Percentiles rank a stretch among this genome's conserved stretches.
These are phyloP conservation scores for Physocephala rufipes DNA, from an alignment of 2,888 invertebrate species.

Conservation along the genomic window DNA sequence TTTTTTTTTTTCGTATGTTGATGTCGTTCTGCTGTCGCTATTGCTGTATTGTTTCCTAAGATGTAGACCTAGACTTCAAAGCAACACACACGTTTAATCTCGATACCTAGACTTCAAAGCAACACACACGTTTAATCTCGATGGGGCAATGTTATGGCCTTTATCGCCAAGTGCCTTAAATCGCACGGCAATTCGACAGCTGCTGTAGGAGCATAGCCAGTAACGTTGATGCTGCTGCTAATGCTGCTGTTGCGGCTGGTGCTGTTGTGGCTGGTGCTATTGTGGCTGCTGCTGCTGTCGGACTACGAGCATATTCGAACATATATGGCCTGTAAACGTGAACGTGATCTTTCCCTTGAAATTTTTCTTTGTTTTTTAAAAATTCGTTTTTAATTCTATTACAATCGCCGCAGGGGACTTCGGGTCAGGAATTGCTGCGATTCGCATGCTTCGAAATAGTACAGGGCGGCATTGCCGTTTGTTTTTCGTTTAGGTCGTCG, in stretches of 20 bases:
- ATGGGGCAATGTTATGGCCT: neutral
- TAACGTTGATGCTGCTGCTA: conserved; percentile 5
- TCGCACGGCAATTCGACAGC: conserved; percentile 28
- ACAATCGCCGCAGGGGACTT: neutral
- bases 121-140: neutral
- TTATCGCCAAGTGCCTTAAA: conserved; percentile 27
- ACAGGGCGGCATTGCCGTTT: neutral
- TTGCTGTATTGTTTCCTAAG: neutral
- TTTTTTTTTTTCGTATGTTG: neutral
- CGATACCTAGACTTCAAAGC: conserved; percentile 2
- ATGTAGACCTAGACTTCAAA: conserved; percentile 13
- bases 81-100: neutral
- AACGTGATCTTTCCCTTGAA: conserved; percentile 4
- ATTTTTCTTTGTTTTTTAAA: conserved; percentile 4
- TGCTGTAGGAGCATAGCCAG: conserved; percentile 1
- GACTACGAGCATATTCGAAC: neutral
- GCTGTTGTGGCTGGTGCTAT: too few relatives aligned
- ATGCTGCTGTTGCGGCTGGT: conserved; percentile 29
- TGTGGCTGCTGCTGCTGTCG: conserved; percentile 1
- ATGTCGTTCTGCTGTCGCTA: conserved; percentile 5
- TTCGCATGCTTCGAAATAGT: neutral
- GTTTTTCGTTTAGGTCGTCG: conserved; percentile 9
- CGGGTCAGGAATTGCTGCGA: neutral
- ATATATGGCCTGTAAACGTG: conserved; percentile 6
- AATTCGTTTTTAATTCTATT: conserved; percentile 16